Evolutionary conservation across 2,113 vertebrate genomes (phyloP).

Genomic region (Lophius piscatorius): DNA sequence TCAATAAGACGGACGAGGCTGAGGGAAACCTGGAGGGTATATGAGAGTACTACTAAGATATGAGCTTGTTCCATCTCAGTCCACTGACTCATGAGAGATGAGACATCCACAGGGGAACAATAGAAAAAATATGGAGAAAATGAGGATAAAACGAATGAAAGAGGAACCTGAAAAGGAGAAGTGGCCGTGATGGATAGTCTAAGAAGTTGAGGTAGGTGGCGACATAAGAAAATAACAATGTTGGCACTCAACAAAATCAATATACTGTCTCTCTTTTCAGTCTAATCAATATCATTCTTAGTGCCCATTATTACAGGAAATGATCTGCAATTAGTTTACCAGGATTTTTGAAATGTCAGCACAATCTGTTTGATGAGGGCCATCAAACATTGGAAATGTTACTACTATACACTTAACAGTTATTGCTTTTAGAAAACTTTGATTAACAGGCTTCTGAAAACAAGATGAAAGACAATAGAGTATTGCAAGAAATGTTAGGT

Average conservation of each 20-base stretch:
- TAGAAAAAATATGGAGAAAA: not conserved
- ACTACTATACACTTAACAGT: slow-evolving; percentile 24
- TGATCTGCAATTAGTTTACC: slow-evolving; percentile 64
- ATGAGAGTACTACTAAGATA: slow-evolving; percentile 32
- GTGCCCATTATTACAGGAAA: slow-evolving; percentile 57
- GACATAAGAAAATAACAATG: slow-evolving; percentile 47
- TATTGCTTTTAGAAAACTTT: slow-evolving; percentile 35
- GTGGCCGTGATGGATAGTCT: slow-evolving; percentile 22
- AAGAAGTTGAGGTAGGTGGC: slow-evolving; percentile 30
- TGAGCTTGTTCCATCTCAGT: slow-evolving; percentile 45
- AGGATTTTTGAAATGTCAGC: slow-evolving; percentile 64
- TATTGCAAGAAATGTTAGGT: not conserved
- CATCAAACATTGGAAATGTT: slow-evolving; percentile 43
- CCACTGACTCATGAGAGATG: slow-evolving; percentile 31
- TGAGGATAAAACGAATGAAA: not conserved
- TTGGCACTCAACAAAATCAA: slow-evolving; percentile 58
- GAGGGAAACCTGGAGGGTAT: slow-evolving; percentile 35
- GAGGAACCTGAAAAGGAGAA: not conserved
- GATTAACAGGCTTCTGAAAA: slow-evolving; percentile 28
- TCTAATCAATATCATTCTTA: slow-evolving; percentile 59
- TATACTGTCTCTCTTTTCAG: slow-evolving; percentile 61
- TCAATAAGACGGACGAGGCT: slow-evolving; percentile 17
- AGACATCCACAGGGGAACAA: slow-evolving; percentile 25
- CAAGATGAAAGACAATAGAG: slow-evolving; percentile 2
- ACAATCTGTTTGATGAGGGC: slow-evolving; percentile 33